Evolutionary conservation across 2,113 vertebrate genomes (phyloP).

Genomic region (Malaclemys terrapin): DNA sequence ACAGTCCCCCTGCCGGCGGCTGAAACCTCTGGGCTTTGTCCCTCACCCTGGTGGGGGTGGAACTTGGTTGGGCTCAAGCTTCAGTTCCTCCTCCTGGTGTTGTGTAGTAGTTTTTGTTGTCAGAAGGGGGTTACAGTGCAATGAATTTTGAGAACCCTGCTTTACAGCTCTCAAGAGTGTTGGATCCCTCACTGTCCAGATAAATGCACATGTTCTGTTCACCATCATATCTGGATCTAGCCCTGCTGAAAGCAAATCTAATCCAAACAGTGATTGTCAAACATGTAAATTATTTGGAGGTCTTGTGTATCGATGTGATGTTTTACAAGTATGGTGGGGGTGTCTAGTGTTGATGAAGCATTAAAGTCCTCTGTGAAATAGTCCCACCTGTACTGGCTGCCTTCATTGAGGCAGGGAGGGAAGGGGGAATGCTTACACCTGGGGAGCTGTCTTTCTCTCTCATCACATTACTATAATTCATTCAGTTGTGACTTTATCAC

Average conservation of each 20-base stretch:
- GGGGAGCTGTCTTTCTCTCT: not conserved
- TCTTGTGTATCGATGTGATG: not conserved
- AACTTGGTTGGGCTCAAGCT: too few species aligned
- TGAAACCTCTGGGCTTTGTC: too few species aligned
- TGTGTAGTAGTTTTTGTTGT: too few species aligned
- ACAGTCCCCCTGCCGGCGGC: too few species aligned
- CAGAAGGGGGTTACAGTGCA: too few species aligned
- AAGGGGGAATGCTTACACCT: not conserved
- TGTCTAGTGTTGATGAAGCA: not conserved
- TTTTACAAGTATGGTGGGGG: rapidly evolving
- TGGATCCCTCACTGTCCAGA: not conserved
- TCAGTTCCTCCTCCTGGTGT: too few species aligned
- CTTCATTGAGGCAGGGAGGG: not conserved
- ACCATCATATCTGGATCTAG: not conserved
- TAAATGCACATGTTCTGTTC: rapidly evolving
- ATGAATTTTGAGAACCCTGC: too few species aligned
- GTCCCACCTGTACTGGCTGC: not conserved
- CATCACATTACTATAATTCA: not conserved
- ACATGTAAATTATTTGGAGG: not conserved
- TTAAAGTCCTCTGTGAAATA: not conserved
- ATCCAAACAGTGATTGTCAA: rapidly evolving
- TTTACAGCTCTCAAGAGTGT: not conserved
- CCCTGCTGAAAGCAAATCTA: not conserved
- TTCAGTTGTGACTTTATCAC: not conserved
- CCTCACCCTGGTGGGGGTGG: too few species aligned